A percentile compares a stretch with the other conserved stretches of the same genome.
Conservation (phyloP, 2,113 vertebrate species). For the Nematolebias whitei region DNA sequence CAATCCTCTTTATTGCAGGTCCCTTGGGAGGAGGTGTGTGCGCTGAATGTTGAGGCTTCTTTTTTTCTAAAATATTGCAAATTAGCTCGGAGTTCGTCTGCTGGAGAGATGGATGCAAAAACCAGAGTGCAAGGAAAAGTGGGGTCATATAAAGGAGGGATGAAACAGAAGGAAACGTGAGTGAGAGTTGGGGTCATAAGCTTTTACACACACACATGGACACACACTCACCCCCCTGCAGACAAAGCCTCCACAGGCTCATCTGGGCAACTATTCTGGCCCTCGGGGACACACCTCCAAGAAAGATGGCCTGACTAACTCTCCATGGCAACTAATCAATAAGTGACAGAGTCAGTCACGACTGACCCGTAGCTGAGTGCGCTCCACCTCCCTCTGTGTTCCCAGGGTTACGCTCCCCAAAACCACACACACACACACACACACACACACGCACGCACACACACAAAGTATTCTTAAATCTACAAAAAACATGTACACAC, state of each 20-base stretch:
- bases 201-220: constrained; percentile 26
- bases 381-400: constrained; percentile 62
- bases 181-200: constrained; percentile 62
- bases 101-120: constrained; percentile 16
- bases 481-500: too few relatives aligned
- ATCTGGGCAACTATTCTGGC: constrained; percentile 83
- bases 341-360: constrained; percentile 86
- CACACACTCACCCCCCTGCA: constrained; percentile 51
- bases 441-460: too few relatives aligned
- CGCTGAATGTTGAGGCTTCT: constrained; percentile 53
- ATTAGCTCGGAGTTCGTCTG: constrained; percentile 24
- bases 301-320: constrained; percentile 87
- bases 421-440: constrained; percentile 45
- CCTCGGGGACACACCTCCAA: constrained; percentile 89
- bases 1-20: constrained; percentile 62
- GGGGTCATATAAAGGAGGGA: constrained; percentile 36
- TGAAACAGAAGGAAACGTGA: constrained; percentile 47
- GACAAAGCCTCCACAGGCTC: constrained; percentile 78
- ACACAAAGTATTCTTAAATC: constrained; percentile 23
- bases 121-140: constrained; percentile 41
- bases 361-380: constrained; percentile 67
- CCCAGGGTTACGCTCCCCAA: constrained; percentile 70
- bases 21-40: constrained; percentile 52
- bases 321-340: constrained; percentile 98
- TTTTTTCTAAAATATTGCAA: constrained; percentile 43